phyloP scores from a whole-genome alignment of 2,888 invertebrate genomes.

The Amblyjoppa fuscipennis region DNA sequence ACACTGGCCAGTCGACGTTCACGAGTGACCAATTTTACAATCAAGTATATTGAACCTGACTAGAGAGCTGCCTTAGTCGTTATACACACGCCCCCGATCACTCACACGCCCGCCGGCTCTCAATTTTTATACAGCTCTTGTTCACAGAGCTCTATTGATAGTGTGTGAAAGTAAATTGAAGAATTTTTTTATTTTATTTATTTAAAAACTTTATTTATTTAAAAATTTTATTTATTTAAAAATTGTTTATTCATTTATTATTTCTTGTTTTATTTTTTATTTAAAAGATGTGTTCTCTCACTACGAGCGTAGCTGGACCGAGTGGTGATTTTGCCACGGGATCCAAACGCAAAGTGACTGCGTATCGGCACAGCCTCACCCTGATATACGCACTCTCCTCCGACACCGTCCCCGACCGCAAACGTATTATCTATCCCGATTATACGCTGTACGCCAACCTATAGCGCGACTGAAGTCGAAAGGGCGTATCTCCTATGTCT shows the following conservation, averaged over 20 bases:
- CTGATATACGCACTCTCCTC: conserved; percentile 58
- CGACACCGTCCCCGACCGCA: conserved; percentile 53
- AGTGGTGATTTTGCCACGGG: conserved; percentile 35
- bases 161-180: not conserved
- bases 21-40: conserved; percentile 77
- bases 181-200: not conserved
- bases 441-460: conserved; percentile 1
- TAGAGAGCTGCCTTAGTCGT: conserved; percentile 17
- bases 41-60: conserved; percentile 78
- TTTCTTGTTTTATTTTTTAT: not conserved
- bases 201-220: too few relatives aligned
- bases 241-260: not conserved
- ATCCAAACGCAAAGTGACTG: conserved; percentile 55
- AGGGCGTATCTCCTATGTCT: not conserved
- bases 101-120: not conserved
- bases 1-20: conserved; percentile 53
- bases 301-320: not conserved
- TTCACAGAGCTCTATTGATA: not conserved
- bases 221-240: not conserved
- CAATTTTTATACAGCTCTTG: not conserved
- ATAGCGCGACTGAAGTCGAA: not conserved
- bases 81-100: not conserved
- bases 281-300: not conserved
- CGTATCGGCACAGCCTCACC: conserved; percentile 47
- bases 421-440: conserved; percentile 32